Evolutionary conservation across 37 sponge, comb jelly and placozoan species (phyloP).

Genomic region (Chondrilla cf. caribensis): DNA sequence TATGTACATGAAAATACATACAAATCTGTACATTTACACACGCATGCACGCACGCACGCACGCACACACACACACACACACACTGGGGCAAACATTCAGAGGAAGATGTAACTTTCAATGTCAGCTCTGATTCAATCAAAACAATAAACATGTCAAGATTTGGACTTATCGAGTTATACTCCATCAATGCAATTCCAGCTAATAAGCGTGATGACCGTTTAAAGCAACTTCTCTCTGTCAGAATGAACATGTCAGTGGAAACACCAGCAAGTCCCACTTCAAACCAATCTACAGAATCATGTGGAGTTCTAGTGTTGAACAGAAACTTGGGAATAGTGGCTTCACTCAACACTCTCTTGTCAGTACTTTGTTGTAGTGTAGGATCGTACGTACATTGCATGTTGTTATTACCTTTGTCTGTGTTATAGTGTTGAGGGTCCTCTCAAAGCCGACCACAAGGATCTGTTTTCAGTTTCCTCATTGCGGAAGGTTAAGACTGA

Average conservation of each 20-base stretch:
- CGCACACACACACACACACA: no score
- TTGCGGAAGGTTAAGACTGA: neutral
- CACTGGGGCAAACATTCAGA: neutral
- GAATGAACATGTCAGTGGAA: neutral
- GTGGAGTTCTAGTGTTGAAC: neutral
- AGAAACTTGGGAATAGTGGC: conserved; percentile 2
- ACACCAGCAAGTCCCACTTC: neutral
- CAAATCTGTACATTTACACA: neutral
- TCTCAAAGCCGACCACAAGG: no score
- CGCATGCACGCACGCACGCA: neutral
- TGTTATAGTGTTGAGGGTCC: neutral
- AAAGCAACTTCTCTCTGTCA: neutral
- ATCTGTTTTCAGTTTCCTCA: neutral
- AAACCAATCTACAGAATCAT: neutral
- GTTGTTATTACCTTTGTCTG: neutral
- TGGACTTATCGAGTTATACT: neutral
- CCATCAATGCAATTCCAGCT: no score
- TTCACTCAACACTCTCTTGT: neutral
- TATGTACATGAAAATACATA: no score
- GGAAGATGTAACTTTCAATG: neutral
- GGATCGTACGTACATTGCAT: neutral
- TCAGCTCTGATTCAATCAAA: neutral
- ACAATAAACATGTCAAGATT: neutral
- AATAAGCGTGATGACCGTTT: neutral
- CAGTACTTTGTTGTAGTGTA: neutral